Percentiles rank a stretch among this genome's conserved stretches.
Evolutionary conservation across 2,797 vertebrate species (phyloP).

Genomic region (Coluber constrictor): DNA sequence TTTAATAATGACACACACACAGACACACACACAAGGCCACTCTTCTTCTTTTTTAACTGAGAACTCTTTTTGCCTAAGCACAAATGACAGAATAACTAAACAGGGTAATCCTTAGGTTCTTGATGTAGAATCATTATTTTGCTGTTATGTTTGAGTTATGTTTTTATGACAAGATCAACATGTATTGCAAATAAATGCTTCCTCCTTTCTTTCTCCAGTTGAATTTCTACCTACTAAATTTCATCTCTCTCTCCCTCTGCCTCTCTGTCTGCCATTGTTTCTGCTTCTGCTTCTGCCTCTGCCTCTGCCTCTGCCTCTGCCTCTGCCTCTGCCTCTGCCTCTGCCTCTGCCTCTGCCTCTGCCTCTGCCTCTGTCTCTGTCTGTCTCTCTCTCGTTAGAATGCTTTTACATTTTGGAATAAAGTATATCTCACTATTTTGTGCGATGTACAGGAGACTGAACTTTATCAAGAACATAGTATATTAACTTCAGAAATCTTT

Average conservation of each 20-base stretch:
- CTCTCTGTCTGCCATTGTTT: no score
- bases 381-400: background rate
- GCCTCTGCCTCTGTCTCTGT: no score
- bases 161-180: background rate
- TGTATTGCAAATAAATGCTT: background rate
- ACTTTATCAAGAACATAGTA: slow-evolving; percentile 3
- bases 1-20: background rate
- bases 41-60: no score
- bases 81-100: background rate
- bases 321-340: rapidly evolving
- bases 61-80: no score
- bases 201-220: background rate
- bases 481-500: slow-evolving; percentile 53
- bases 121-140: background rate
- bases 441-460: slow-evolving; percentile 18
- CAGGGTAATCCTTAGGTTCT: background rate
- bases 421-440: background rate
- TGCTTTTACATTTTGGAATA: slow-evolving; percentile 10
- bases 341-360: background rate
- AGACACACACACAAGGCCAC: no score
- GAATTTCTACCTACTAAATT: background rate
- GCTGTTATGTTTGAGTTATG: background rate
- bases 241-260: background rate
- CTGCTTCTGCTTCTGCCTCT: no score
- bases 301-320: no score